Conservation (phyloP, 1,140 invertebrate species). For the Lordiphosa mommai region DNA sequence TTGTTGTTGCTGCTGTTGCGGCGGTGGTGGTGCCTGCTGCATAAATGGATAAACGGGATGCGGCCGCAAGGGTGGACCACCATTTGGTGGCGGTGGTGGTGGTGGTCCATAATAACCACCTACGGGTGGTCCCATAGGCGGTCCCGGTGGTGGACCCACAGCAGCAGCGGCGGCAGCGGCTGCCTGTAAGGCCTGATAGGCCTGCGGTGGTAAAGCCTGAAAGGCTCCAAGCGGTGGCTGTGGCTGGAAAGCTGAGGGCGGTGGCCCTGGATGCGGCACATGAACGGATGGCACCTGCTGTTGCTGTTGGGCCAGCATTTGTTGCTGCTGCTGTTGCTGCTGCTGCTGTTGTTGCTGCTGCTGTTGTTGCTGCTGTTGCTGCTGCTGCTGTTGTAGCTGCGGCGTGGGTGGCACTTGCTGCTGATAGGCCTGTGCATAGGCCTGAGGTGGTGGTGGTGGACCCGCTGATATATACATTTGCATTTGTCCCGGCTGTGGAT, state of each 20-base stretch:
- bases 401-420: conserved; percentile 37
- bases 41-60: conserved; percentile 63
- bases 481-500: conserved; percentile 78
- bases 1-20: conserved; percentile 46
- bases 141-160: conserved; percentile 67
- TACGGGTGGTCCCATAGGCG: conserved; percentile 68
- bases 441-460: conserved; percentile 80
- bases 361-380: conserved; percentile 44
- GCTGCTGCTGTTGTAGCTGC: conserved; percentile 33
- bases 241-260: conserved; percentile 41
- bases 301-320: conserved; percentile 50
- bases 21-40: conserved; percentile 54
- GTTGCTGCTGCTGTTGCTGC: conserved; percentile 36
- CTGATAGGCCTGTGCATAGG: conserved; percentile 70
- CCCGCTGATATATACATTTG: conserved; percentile 81
- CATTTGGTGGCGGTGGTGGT: conserved; percentile 61
- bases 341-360: conserved; percentile 51
- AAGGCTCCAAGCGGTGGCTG: conserved; percentile 54
- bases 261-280: conserved; percentile 38
- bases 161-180: conserved; percentile 53
- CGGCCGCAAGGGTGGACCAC: conserved; percentile 32
- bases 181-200: conserved; percentile 80
- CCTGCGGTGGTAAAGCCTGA: conserved; percentile 74
- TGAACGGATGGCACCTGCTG: conserved; percentile 42
- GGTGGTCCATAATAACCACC: conserved; percentile 60